These are phyloP conservation scores for Vidua macroura DNA, from an alignment of 2,113 vertebrate genomes.

Conservation along the genomic window DNA sequence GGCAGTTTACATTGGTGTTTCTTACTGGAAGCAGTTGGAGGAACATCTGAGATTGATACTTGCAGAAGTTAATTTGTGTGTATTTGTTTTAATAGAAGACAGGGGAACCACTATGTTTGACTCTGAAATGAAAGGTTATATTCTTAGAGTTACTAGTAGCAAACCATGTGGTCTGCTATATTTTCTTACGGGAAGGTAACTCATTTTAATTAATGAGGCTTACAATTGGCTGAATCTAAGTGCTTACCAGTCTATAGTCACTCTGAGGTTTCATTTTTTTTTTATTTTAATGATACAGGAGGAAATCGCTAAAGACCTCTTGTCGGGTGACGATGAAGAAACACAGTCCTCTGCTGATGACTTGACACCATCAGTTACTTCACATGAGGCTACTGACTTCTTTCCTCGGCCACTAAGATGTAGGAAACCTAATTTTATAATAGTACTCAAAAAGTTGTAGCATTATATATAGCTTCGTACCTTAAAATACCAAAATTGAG, in stretches of 20 bases:
- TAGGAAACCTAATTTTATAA: constrained; percentile 69
- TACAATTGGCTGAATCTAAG: neutral
- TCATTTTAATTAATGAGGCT: neutral
- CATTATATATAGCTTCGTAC: neutral
- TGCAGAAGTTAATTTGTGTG: neutral
- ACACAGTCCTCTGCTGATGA: constrained; percentile 98
- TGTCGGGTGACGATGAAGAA: constrained; percentile 97
- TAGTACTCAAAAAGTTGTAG: neutral
- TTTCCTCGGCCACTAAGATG: constrained; percentile 96
- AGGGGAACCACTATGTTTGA: neutral
- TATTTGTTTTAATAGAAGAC: neutral
- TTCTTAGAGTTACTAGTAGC: neutral
- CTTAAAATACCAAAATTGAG: neutral
- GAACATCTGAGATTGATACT: neutral
- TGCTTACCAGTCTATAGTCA: neutral
- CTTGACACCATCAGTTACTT: constrained; percentile 95
- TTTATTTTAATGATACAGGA: constrained; percentile 76
- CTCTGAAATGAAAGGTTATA: neutral
- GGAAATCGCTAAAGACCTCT: constrained; percentile 97
- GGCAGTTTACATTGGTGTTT: neutral
- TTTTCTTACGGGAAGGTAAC: neutral
- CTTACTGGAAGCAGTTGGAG: neutral
- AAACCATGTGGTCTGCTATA: neutral
- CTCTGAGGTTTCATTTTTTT: neutral
- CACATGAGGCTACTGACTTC: constrained; percentile 94